A percentile compares a stretch with the other conserved stretches of the same genome.
Conservation (phyloP, 2,797 vertebrate species). For the Argya squamiceps region DNA sequence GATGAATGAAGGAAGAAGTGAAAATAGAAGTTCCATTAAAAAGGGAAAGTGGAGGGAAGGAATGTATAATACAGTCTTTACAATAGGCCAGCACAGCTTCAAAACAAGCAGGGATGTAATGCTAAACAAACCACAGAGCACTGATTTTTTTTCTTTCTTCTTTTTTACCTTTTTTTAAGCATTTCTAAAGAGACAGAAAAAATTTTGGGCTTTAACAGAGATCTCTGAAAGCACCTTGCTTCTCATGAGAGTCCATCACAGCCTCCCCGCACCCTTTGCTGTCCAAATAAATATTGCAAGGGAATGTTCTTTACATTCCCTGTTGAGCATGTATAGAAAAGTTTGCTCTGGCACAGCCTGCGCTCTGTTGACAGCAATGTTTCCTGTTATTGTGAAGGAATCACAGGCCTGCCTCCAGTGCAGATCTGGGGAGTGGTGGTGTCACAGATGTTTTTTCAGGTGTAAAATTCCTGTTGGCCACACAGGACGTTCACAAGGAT, state of each 20-base stretch:
- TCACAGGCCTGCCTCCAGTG: not conserved
- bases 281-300: conserved; percentile 47
- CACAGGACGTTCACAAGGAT: conserved; percentile 27
- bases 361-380: conserved; percentile 3
- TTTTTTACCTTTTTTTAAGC: not conserved
- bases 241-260: not conserved
- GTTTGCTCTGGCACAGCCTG: not conserved
- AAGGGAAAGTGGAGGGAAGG: not conserved
- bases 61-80: not conserved
- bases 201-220: not conserved
- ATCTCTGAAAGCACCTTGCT: conserved; percentile 21
- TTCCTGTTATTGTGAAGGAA: conserved; percentile 61
- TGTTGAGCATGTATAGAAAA: conserved; percentile 2
- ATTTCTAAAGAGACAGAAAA: not conserved
- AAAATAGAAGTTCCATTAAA: not conserved
- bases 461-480: conserved; percentile 45
- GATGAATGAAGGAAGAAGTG: not conserved
- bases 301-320: conserved; percentile 41
- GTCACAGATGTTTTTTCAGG: conserved; percentile 67
- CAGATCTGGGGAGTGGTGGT: not conserved
- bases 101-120: not conserved
- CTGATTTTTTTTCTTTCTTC: not conserved
- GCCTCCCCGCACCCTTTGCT: conserved; percentile 15
- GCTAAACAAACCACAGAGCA: not conserved
- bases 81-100: not conserved